Evolutionary conservation across 1,140 invertebrate genomes (phyloP).

Genomic region (Scaptodrosophila lebanonensis): DNA sequence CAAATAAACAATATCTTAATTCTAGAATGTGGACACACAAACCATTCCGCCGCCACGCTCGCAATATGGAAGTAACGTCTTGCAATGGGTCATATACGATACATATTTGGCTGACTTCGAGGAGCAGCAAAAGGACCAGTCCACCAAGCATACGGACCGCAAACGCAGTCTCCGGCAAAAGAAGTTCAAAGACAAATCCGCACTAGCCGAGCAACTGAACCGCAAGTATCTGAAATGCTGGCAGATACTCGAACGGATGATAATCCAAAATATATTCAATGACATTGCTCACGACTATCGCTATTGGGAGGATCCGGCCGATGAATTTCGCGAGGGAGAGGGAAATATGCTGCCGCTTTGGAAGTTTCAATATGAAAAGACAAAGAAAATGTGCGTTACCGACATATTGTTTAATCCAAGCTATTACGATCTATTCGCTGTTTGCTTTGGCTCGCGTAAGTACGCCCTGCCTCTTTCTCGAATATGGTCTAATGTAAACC

Average conservation of each 20-base stretch:
- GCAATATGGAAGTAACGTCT: constrained; percentile 85
- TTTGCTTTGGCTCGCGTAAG: constrained; percentile 92
- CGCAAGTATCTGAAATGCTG: constrained; percentile 82
- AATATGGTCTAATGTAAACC: neutral
- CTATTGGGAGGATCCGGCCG: constrained; percentile 96
- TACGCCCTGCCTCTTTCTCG: too few species aligned
- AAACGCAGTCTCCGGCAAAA: constrained; percentile 59
- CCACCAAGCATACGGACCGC: constrained; percentile 78
- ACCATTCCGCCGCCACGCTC: constrained; percentile 91
- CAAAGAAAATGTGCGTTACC: constrained; percentile 90
- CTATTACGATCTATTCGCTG: constrained; percentile 94
- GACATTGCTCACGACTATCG: constrained; percentile 95
- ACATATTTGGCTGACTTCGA: constrained; percentile 88
- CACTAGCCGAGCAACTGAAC: constrained; percentile 80
- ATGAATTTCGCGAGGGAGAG: constrained; percentile 94
- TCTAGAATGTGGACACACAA: constrained; percentile 83
- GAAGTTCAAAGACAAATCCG: constrained; percentile 79
- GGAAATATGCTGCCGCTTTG: constrained; percentile 94
- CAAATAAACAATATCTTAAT: too few species aligned
- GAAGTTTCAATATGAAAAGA: constrained; percentile 91
- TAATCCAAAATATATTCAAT: constrained; percentile 95
- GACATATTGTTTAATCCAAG: constrained; percentile 90
- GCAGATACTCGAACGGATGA: constrained; percentile 93
- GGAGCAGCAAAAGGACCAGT: constrained; percentile 84
- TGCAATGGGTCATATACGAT: constrained; percentile 95